Evolutionary conservation across 64 coral and sea anemone species (phyloP), one percentile per base, ranked within the genome.

Genomic region (Hydrozoanthus tunicans): DNA sequence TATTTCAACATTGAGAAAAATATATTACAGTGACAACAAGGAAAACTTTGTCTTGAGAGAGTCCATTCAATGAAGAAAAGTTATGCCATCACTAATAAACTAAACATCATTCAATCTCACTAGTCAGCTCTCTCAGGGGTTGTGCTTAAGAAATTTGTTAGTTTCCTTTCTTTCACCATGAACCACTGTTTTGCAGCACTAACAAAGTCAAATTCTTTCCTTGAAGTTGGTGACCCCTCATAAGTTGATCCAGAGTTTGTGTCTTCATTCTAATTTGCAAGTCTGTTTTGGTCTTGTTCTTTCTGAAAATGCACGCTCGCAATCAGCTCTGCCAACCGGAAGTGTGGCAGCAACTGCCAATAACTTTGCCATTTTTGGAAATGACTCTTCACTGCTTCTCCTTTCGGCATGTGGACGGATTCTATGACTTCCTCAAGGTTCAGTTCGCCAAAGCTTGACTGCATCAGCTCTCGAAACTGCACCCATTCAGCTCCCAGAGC

Each of bases 71-170:
- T 79, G 77, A 81, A 81, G n/a, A 81, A 81, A 81, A 62, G 58
- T 62, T 32, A 62, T 81, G 23, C 58, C 23, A 81, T 62, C 58
- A 81, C 79, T 81, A 62, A 23, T 81, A 81, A 62, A 81, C 79
- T 81, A 63, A 81, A 81, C 25, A 62, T 43, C 2, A 43, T 32
- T 81, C 79, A 81, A 62, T 62, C 10, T 81, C 79, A 81, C 79
- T 81, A 81, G 79, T 81, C 23, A 81, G 79, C 79, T 81, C 58
- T 81, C 58, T 81, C 79, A 81, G 79, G 79, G 79, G 79, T 24
- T 81, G 79, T 81, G 79, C 79, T 81, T 81, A 81, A 24, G 79
- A 81, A 81, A 20, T 62, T 81, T 9, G 24, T 81, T 5, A 81
- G 79, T 20, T 59, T 81, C 79, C 79, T 81, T 7, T 81, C 79